Conservation (phyloP, 35 echinoderm and acorn worm genomes). For the Ophiothrix spiculata region DNA sequence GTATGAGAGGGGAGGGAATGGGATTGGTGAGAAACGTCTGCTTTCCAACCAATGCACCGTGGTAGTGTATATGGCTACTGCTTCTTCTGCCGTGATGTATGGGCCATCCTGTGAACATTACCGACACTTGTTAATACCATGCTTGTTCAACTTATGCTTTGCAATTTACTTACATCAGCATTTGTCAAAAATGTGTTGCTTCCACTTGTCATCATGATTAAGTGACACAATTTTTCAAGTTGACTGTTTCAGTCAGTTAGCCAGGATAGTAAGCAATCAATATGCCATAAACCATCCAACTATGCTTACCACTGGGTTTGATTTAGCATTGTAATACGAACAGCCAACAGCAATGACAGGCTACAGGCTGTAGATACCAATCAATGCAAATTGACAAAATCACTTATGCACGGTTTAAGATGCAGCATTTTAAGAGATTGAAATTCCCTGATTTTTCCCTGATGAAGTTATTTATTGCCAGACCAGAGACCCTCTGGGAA, state of each 20-base stretch:
- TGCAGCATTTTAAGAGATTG: slow-evolving; percentile 95
- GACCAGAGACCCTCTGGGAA: neutral
- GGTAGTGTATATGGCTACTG: slow-evolving; percentile 98
- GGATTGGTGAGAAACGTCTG: slow-evolving; percentile 94
- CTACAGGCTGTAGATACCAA: neutral
- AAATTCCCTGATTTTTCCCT: no score
- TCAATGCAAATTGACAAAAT: no score
- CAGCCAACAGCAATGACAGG: neutral
- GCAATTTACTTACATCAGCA: neutral
- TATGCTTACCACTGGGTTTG: no score
- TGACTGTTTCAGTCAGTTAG: neutral
- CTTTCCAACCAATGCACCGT: slow-evolving; percentile 97
- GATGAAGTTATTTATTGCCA: neutral
- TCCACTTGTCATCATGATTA: neutral
- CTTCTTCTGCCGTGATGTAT: slow-evolving; percentile 99
- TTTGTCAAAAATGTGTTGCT: neutral
- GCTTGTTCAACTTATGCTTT: neutral
- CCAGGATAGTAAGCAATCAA: neutral
- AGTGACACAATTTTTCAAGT: neutral
- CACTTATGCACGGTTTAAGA: slow-evolving; percentile 92
- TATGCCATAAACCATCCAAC: neutral
- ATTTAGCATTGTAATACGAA: neutral
- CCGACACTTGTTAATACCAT: neutral
- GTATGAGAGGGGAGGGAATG: slow-evolving; percentile 99
- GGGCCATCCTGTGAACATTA: slow-evolving; percentile 78